Base-by-base conservation (phyloP, 2,888 invertebrate species). In the Poecilus cupreus region DNA sequence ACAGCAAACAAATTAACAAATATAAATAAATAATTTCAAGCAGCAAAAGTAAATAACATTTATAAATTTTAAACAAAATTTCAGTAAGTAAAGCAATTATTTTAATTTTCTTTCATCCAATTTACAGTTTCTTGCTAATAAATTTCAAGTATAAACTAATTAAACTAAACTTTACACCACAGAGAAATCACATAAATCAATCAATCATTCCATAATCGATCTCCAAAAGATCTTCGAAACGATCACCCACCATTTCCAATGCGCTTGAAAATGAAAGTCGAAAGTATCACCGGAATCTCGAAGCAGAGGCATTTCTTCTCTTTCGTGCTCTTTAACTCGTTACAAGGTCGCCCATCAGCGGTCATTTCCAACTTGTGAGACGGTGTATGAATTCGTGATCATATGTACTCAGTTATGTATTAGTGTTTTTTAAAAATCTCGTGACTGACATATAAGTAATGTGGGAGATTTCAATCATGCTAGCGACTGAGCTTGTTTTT, bases 221-320 rank as follows among this genome's bases (percentile, higher is more conserved):
- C 18, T 18, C 51, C 51, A 16, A 51, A 18, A 18, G 6, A 51
- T 18, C 18, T 51, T 6, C 18, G 3, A 51, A 16, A 51, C 18
- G 51, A 18, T 46, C 51, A 18, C 10, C 37, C 18, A 13, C 16
- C 64, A 68, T 16, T 49, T 68, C 32, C 37, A 51, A n/a, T 64
- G 60, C 43, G 24, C 1, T 46, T 18, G 76, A 57, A 76, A 77
- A 60, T 77, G 77, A 77, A 77, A 77, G 77, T 77, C 24, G 77
- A 77, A 77, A 77, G 77, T 64, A 60, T 16, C 22, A n/a, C n/a
- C 37, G 18, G 51, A 1, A 60, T 72, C 72, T 72, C 5, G n/a
- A 72, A 72, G n/a, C 43, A 72, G n/a, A 72, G 46, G n/a, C 43
- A 72, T 72, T 72, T 72, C 72, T n/a, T 46, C 43, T 46, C 39